Percentiles rank a stretch among this genome's conserved stretches.
phyloP scores from a whole-genome alignment of 1,140 invertebrate genomes.

The Stenopsyche tienmushanensis region DNA sequence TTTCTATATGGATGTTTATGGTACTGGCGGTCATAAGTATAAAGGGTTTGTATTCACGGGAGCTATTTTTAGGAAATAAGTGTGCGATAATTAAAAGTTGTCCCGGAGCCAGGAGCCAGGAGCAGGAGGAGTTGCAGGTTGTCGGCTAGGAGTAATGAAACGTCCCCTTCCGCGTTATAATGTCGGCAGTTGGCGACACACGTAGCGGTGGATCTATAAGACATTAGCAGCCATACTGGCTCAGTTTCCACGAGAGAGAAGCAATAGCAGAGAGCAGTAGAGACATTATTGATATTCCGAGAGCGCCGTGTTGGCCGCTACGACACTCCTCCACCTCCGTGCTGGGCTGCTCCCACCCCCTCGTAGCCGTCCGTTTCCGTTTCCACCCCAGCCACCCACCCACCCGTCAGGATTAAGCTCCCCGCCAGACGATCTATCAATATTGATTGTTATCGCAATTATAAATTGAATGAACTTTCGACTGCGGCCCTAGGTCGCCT shows the following conservation, averaged over 20 bases:
- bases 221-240: conserved; percentile 36
- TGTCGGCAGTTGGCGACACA: conserved; percentile 35
- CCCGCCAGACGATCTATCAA: conserved; percentile 41
- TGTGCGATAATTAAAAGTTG: conserved; percentile 9
- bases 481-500: conserved; percentile 20
- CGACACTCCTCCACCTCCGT: conserved; percentile 9
- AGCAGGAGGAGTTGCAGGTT: background rate
- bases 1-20: too few species aligned
- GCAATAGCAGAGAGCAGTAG: conserved; percentile 38
- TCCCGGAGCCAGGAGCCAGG: background rate
- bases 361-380: conserved; percentile 19
- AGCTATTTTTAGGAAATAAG: too few species aligned
- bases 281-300: conserved; percentile 42
- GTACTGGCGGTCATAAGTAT: too few species aligned
- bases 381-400: background rate
- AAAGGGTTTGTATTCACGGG: too few species aligned
- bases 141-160: conserved; percentile 1
- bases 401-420: conserved; percentile 20
- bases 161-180: conserved; percentile 1
- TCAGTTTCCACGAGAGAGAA: conserved; percentile 39
- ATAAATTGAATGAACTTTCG: conserved; percentile 40
- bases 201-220: conserved; percentile 31
- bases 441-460: conserved; percentile 42
- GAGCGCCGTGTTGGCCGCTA: conserved; percentile 37
- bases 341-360: conserved; percentile 6